These are phyloP conservation scores for Tonatia bakeri DNA, from an alignment of 2,113 vertebrate species.

Conservation along the genomic window DNA sequence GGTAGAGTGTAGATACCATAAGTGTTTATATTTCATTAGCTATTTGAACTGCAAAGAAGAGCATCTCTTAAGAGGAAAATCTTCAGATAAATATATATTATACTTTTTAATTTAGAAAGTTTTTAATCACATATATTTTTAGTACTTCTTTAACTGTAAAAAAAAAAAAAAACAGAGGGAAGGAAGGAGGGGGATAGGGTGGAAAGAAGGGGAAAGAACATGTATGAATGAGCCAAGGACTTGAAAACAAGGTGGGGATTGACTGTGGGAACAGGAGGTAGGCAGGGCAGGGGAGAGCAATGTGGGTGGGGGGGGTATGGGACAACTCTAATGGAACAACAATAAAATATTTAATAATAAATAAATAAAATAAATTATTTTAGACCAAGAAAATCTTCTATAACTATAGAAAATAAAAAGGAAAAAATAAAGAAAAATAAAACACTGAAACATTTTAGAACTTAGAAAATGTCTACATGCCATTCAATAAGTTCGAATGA, in stretches of 20 bases:
- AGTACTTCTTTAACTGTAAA: background rate
- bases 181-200: background rate
- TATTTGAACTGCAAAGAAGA: background rate
- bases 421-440: background rate
- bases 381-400: background rate
- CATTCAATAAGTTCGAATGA: background rate
- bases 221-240: too few species aligned
- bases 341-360: too few species aligned
- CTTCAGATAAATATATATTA: background rate
- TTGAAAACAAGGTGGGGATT: too few species aligned
- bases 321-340: too few species aligned
- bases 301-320: too few species aligned
- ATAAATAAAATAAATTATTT: background rate
- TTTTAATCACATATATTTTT: background rate
- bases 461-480: background rate
- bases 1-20: background rate
- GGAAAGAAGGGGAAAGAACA: too few species aligned
- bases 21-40: background rate
- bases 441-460: background rate
- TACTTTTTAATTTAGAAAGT: background rate
- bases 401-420: background rate
- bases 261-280: too few species aligned
- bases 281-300: too few species aligned
- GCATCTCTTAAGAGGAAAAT: background rate
- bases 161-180: background rate